Percentiles rank a stretch among this genome's conserved stretches.
Conservation (phyloP, 2,888 invertebrate genomes). For the Hartigia nigra region DNA sequence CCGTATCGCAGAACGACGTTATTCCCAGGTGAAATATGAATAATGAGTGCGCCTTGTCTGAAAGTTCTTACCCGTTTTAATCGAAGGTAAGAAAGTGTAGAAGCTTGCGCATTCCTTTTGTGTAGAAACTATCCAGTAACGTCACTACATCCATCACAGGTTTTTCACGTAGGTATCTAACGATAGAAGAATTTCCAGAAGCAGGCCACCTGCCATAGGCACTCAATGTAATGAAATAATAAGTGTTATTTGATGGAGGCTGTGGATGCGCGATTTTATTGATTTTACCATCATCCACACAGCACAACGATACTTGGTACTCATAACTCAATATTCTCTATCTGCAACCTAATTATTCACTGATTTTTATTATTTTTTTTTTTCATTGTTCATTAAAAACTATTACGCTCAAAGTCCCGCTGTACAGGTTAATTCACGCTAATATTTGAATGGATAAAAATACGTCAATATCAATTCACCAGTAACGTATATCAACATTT, state of each 20-base stretch:
- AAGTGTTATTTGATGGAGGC: background rate
- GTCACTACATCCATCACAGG: constrained; percentile 2
- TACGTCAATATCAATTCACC: background rate
- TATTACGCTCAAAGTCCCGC: background rate
- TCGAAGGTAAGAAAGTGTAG: background rate
- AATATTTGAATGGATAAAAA: background rate
- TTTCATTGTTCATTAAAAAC: background rate
- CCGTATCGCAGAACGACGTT: background rate
- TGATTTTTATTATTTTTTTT: background rate
- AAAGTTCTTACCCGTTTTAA: constrained; percentile 3
- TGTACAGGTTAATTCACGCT: background rate
- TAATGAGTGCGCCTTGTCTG: background rate
- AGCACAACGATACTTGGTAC: background rate
- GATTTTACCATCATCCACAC: background rate
- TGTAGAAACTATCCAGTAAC: background rate
- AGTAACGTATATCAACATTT: background rate
- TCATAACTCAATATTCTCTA: background rate
- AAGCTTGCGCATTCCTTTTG: background rate
- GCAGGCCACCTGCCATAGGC: background rate
- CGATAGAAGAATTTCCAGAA: background rate
- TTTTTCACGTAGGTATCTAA: background rate
- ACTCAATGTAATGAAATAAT: constrained; percentile 11
- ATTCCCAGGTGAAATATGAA: background rate
- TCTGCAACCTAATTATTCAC: background rate
- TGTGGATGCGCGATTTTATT: background rate